phyloP scores from a whole-genome alignment of 2,888 invertebrate genomes.

The Drosophila quinaria region DNA sequence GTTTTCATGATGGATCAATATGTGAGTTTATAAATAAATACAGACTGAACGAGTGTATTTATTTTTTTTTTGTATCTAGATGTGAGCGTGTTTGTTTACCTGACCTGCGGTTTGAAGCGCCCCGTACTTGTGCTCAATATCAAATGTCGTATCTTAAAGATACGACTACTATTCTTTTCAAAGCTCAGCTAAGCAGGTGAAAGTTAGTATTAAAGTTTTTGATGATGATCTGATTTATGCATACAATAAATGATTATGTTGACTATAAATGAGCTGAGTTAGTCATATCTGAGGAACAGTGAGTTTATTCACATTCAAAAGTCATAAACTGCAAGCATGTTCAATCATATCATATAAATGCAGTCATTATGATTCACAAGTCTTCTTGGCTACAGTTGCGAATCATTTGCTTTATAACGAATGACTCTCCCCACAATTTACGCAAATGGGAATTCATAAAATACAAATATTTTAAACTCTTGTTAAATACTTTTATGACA shows the following conservation, averaged over 20 bases:
- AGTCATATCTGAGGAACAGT: constrained; percentile 14
- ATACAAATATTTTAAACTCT: constrained; percentile 8
- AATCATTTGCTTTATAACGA: constrained; percentile 24
- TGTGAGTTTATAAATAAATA: constrained; percentile 50
- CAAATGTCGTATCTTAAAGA: constrained; percentile 47
- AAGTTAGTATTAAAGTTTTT: constrained; percentile 10
- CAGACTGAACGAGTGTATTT: background rate
- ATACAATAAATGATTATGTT: background rate
- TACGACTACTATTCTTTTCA: constrained; percentile 17
- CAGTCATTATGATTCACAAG: constrained; percentile 42
- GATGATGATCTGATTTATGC: constrained; percentile 10
- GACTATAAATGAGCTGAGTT: constrained; percentile 1
- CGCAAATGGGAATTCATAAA: constrained; percentile 6
- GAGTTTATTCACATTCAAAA: constrained; percentile 31
- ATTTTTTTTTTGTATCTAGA: constrained; percentile 2
- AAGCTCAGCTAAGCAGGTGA: constrained; percentile 25
- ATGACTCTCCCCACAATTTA: constrained; percentile 18
- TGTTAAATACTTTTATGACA: constrained; percentile 20
- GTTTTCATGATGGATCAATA: constrained; percentile 49
- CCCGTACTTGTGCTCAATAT: constrained; percentile 73
- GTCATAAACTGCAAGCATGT: constrained; percentile 11
- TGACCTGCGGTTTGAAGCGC: constrained; percentile 51
- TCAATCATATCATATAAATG: constrained; percentile 25
- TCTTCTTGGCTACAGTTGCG: constrained; percentile 18
- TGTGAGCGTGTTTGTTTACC: constrained; percentile 45